Conservation (phyloP, 2,888 invertebrate genomes). For the Agrotis ipsilon region DNA sequence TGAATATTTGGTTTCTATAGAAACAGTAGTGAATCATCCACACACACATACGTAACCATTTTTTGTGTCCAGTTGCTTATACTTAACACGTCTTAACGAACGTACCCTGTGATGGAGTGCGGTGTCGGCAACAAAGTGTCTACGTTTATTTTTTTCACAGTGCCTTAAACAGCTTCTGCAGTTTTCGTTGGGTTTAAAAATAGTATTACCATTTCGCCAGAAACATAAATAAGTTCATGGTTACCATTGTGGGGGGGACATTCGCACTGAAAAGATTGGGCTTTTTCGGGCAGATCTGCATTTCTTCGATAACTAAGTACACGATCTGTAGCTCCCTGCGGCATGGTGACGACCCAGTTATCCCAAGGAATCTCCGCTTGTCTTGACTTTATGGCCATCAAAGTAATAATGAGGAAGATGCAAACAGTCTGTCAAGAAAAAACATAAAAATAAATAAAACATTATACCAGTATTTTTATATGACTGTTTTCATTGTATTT, state of each 20-base stretch:
- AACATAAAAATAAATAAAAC: background rate
- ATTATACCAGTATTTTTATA: background rate
- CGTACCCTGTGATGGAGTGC: too few species aligned
- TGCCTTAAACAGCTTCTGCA: too few species aligned
- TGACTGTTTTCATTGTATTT: too few species aligned
- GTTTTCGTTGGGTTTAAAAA: background rate
- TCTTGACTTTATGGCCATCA: constrained; percentile 21
- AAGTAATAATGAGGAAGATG: constrained; percentile 47
- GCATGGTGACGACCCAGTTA: constrained; percentile 66
- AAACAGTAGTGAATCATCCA: too few species aligned
- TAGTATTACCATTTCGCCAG: constrained; percentile 62
- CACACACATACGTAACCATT: too few species aligned
- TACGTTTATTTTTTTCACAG: too few species aligned
- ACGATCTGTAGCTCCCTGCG: constrained; percentile 55
- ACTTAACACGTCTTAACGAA: too few species aligned
- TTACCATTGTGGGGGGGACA: constrained; percentile 80
- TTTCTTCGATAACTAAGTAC: constrained; percentile 64
- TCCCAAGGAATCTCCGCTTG: constrained; percentile 64
- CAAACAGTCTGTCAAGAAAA: constrained; percentile 59
- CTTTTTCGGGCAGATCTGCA: constrained; percentile 62
- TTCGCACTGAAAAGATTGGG: constrained; percentile 65
- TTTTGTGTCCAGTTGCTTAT: too few species aligned
- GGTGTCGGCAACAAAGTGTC: too few species aligned
- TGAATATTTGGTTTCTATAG: too few species aligned
- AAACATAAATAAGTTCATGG: too few species aligned